These are phyloP conservation scores for Hecatera dysodea DNA, from an alignment of 2,888 invertebrate genomes.

Conservation along the genomic window DNA sequence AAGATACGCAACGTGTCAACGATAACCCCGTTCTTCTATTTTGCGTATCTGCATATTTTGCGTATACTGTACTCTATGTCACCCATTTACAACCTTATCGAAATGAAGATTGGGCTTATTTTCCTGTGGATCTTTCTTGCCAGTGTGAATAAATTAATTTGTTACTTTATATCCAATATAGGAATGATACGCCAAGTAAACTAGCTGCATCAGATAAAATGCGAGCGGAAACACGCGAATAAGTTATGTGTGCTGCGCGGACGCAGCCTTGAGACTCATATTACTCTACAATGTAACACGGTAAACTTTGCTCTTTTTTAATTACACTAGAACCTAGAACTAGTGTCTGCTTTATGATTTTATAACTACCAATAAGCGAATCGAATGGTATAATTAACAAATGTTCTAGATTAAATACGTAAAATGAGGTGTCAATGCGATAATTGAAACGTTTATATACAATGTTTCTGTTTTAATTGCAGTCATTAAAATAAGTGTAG, in stretches of 20 bases:
- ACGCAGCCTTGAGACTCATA: constrained; percentile 30
- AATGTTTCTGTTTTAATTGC: constrained; percentile 21
- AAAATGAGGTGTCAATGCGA: constrained; percentile 46
- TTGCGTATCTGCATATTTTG: constrained; percentile 38
- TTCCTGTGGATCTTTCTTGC: not conserved
- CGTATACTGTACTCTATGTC: not conserved
- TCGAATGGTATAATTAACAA: constrained; percentile 8
- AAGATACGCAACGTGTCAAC: constrained; percentile 66
- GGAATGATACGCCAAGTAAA: constrained; percentile 66
- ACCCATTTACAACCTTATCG: not conserved
- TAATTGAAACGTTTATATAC: constrained; percentile 27
- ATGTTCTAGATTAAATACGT: not conserved
- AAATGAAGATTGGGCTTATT: not conserved
- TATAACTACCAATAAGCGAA: constrained; percentile 7
- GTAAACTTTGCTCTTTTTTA: constrained; percentile 41
- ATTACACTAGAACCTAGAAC: constrained; percentile 26
- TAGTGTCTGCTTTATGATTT: constrained; percentile 8
- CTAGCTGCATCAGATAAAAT: constrained; percentile 70
- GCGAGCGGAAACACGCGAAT: constrained; percentile 59
- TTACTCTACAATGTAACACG: constrained; percentile 43
- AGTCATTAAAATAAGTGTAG: constrained; percentile 46
- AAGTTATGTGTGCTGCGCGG: constrained; percentile 43
- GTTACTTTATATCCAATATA: constrained; percentile 67
- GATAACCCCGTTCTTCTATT: constrained; percentile 38
- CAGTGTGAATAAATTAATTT: constrained; percentile 55